These are phyloP conservation scores for Idaea dimidiata DNA, from an alignment of 2,888 invertebrate genomes.

Conservation along the genomic window DNA sequence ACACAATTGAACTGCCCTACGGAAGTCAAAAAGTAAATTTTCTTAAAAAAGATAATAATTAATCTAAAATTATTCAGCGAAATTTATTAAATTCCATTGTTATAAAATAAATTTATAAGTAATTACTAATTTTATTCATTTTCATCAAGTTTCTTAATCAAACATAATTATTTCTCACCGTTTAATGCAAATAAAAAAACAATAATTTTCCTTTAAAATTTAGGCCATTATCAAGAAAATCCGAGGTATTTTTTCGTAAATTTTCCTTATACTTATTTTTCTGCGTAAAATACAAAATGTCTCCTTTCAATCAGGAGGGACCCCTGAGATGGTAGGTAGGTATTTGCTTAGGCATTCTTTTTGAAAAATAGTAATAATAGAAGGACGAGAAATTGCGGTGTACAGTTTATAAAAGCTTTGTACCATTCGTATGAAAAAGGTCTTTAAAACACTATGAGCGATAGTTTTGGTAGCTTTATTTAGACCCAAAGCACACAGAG, in stretches of 20 bases:
- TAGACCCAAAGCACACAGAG: no score
- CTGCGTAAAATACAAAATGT: background rate
- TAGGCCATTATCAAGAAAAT: background rate
- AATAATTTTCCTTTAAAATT: background rate
- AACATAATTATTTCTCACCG: background rate
- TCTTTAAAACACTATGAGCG: no score
- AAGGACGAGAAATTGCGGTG: background rate
- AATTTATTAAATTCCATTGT: background rate
- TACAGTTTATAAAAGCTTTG: no score
- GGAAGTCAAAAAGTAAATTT: no score
- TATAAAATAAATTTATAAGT: background rate
- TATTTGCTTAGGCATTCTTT: background rate
- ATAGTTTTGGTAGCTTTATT: no score
- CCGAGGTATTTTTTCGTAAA: slow-evolving; percentile 1
- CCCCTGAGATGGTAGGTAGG: background rate
- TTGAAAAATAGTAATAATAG: background rate
- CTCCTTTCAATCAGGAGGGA: background rate
- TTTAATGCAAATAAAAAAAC: background rate
- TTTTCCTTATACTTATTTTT: background rate
- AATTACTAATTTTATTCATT: background rate
- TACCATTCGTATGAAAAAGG: no score
- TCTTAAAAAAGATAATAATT: background rate
- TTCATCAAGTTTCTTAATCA: background rate
- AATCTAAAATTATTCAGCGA: background rate
- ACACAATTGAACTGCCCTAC: no score